Evolutionary conservation across 2,113 vertebrate genomes (phyloP), one percentile per base, ranked within the genome.

Genomic region (Butorides virescens): DNA sequence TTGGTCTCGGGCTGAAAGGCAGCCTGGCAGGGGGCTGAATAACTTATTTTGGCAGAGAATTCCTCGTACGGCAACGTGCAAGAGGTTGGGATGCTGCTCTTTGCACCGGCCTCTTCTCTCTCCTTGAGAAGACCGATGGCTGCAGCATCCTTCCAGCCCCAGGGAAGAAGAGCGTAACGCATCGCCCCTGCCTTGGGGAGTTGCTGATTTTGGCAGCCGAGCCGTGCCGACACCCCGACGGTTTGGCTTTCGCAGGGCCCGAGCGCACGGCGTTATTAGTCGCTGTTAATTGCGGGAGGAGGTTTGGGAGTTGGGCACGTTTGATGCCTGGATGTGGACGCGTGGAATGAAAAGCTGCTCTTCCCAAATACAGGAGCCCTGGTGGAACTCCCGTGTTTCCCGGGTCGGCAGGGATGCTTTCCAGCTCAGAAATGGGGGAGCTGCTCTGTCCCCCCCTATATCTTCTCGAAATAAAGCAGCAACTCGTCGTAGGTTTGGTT

Each of bases 11-110:
- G 66, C 50, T 36, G 74, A 32, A 23, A 46, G 15, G 30, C 52
- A 25, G 13, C 56, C 42, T 37, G 4, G n/a, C 10, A 13, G 77
- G 74, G 8, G 52, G 44, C 55, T 80, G 53, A 66, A 77, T 56
- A 27, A 7, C 13, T 47, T 4, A 1, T 18, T 68, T 9, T 6
- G 66, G 46, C 37, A 14, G 18, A 8, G 62, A 30, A 78, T 74
- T 58, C 42, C 46, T 66, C 2, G 0, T n/a, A 3, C 0, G 16
- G 3, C 8, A 1, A 7, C 0, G 2, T 1, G 22, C 29, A 0
- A 9, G 86, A 37, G 56, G 1, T 10, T 1, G 26, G 42, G 46
- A 6, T n/a, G 79, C 73, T 74, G 49, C 67, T 79, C 9, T 0
- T 4, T 15, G 7, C 26, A 8, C 53, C 29, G 7, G 25, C 13